phyloP scores from a whole-genome alignment of 2,888 invertebrate genomes.

The Eurois occulta region DNA sequence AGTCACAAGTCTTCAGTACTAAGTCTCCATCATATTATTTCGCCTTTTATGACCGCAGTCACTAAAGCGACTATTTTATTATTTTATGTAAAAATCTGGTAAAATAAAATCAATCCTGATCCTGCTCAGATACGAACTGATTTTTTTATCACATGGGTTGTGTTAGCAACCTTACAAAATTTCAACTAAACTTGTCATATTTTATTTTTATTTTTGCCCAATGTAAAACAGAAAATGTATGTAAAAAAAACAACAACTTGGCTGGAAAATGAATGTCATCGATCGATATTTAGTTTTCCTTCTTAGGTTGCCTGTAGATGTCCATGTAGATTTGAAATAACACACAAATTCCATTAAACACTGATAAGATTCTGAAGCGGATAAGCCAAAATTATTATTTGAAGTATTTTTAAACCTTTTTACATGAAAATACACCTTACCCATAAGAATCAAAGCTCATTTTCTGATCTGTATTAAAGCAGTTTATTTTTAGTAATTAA shows the following conservation, averaged over 20 bases:
- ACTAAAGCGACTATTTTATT: background rate
- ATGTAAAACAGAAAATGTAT: background rate
- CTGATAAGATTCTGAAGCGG: slow-evolving; percentile 58
- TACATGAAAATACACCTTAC: slow-evolving; percentile 33
- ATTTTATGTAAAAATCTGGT: background rate
- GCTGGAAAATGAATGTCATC: background rate
- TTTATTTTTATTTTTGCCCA: background rate
- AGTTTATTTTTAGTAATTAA: slow-evolving; percentile 9
- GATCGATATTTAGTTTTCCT: slow-evolving; percentile 24
- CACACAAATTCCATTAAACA: slow-evolving; percentile 54
- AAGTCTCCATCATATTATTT: no score
- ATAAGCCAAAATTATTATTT: slow-evolving; percentile 40
- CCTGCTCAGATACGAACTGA: background rate
- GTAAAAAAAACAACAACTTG: background rate
- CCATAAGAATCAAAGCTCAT: slow-evolving; percentile 15
- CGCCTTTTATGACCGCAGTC: background rate
- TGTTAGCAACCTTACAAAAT: background rate
- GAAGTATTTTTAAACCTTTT: background rate
- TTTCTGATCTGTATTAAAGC: background rate
- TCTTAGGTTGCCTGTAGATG: slow-evolving; percentile 34
- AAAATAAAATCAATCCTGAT: no score
- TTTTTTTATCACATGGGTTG: background rate
- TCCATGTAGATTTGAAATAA: slow-evolving; percentile 51
- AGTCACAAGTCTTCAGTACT: no score
- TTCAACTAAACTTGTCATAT: background rate